Percentiles rank a stretch among this genome's conserved stretches.
Evolutionary conservation across 2,888 invertebrate genomes (phyloP).

Genomic region (Machimus rusticus): DNA sequence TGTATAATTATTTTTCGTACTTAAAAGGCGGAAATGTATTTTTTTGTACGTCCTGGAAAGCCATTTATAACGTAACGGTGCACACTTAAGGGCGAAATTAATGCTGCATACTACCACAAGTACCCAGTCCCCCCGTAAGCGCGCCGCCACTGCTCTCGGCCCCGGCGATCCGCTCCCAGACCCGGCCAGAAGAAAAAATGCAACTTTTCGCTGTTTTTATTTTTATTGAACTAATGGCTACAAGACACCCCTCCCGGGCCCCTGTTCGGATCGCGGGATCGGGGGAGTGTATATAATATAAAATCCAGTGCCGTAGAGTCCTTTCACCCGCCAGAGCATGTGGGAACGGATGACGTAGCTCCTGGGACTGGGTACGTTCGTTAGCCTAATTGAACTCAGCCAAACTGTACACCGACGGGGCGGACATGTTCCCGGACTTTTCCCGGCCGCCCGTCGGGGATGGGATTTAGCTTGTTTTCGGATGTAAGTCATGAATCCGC

Average conservation of each 20-base stretch:
- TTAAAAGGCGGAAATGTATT: slow-evolving; percentile 39
- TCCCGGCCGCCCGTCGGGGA: not conserved
- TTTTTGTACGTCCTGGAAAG: slow-evolving; percentile 32
- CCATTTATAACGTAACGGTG: slow-evolving; percentile 38
- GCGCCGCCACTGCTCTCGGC: not conserved
- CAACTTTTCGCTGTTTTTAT: not conserved
- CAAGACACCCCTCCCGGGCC: not conserved
- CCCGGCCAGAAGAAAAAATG: not conserved
- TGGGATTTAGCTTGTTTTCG: not conserved
- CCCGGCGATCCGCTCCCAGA: not conserved
- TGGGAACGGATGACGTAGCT: not conserved
- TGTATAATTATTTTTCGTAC: slow-evolving; percentile 38
- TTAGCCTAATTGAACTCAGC: slow-evolving; percentile 27
- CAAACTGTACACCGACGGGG: not conserved
- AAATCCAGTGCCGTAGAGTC: not conserved
- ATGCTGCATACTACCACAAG: slow-evolving; percentile 25
- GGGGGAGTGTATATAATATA: not conserved
- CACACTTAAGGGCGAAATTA: slow-evolving; percentile 33
- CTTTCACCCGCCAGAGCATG: not conserved
- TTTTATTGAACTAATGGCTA: slow-evolving; percentile 29
- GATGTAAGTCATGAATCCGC: not conserved
- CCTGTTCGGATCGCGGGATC: not conserved
- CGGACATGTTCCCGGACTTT: not conserved
- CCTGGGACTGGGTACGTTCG: not conserved
- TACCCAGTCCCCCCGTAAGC: not conserved